phyloP scores from a whole-genome alignment of 2,888 invertebrate species.

The Saturnia japonica region DNA sequence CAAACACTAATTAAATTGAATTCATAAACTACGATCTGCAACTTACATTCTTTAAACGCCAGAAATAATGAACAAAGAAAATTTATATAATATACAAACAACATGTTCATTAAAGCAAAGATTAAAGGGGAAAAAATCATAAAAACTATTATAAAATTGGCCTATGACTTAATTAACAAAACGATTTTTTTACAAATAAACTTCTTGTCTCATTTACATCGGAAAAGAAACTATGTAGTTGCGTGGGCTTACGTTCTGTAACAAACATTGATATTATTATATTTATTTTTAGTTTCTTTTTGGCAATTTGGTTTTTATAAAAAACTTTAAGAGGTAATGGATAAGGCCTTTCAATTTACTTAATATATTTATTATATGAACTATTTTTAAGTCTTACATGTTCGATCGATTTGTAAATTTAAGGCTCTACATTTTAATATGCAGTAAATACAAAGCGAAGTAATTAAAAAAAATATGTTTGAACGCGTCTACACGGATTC shows the following conservation, averaged over 20 bases:
- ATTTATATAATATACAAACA: not conserved
- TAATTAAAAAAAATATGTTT: too few species aligned
- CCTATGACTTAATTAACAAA: not conserved
- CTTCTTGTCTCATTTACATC: not conserved
- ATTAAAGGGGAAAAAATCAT: not conserved
- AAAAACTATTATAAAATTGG: not conserved
- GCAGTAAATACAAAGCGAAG: too few species aligned
- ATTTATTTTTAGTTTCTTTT: not conserved
- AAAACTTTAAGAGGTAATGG: not conserved
- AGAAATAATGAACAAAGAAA: not conserved
- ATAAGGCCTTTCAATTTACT: not conserved
- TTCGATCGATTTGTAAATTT: too few species aligned
- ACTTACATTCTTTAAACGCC: not conserved
- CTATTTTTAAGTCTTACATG: not conserved
- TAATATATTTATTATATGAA: not conserved
- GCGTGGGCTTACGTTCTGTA: not conserved
- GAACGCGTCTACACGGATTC: too few species aligned
- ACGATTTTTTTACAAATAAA: slow-evolving; percentile 1
- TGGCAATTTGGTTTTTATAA: not conserved
- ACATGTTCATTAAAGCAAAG: not conserved
- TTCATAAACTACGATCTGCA: too few species aligned
- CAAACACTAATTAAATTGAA: not conserved
- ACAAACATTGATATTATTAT: not conserved
- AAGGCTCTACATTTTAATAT: too few species aligned
- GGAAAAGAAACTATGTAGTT: not conserved